Base-by-base conservation (phyloP, 2,113 vertebrate species). In the Ariopsis seemanni region DNA sequence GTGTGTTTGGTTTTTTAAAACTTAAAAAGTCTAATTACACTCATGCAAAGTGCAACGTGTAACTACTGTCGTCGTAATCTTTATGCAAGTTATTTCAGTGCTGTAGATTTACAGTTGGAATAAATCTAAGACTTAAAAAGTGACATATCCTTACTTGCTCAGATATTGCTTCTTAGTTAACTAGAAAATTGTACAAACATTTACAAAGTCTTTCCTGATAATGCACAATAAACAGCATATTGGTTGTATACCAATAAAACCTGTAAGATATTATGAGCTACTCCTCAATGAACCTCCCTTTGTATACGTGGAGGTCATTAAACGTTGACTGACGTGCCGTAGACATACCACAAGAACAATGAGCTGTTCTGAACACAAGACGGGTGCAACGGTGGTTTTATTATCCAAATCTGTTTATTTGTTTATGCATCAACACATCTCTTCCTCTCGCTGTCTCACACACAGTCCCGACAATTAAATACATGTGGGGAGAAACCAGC, bases 341-440 rank as follows among this genome's bases (percentile, higher is more conserved):
- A 34, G 58, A 48, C 63, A 4, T 3, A 18, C 18, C 30, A 17
- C 30, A 82, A 18, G 9, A 82, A 62, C 79, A 62, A 34, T 20
- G 53, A 60, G 79, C 79, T 22, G 27, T n/a, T 63, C 58, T 34
- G 50, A 48, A 69, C 77, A 81, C 53, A 9, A 86, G 27, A 58
- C 50, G 20, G 42, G 30, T 8, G 0, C 72, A n/a, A 30, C 50
- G 10, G 18, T 9, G 17, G 62, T 57, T 86, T 94, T 95, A 93
- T 95, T 95, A 95, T 94, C 94, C 95, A 96, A 96, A 96, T 92
- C 88, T 88, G 93, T 96, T 96, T 96, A 95, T 96, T 91, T 85
- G 83, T 83, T 89, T 95, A 95, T 93, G 95, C 94, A 94, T 93
- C 94, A 93, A 95, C 93, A 93, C 92, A 92, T 93, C 93, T 92